phyloP scores from a whole-genome alignment of 2,888 invertebrate genomes.

The Drosophila pseudotalamancana region DNA sequence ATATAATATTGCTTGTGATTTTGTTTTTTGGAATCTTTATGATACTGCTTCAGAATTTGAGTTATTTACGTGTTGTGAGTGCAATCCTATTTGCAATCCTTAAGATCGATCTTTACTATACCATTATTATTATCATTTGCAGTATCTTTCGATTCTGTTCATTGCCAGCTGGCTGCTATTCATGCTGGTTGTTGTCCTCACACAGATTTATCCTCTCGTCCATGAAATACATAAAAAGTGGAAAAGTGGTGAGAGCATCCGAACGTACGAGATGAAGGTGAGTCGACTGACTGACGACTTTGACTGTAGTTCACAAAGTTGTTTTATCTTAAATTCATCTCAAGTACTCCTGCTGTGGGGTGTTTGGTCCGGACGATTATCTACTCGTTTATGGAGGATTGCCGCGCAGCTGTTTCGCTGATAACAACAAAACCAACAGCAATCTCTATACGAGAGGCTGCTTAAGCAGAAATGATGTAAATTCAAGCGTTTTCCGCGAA shows the following conservation, averaged over 20 bases:
- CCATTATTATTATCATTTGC: not conserved
- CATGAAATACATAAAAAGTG: conserved; percentile 29
- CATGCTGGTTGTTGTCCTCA: conserved; percentile 28
- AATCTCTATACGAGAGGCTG: conserved; percentile 27
- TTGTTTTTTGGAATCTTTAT: not conserved
- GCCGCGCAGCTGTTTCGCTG: conserved; percentile 46
- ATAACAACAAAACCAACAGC: accelerated
- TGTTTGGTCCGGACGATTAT: conserved; percentile 52
- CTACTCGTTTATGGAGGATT: not conserved
- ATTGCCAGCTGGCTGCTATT: conserved; percentile 33
- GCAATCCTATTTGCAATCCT: not conserved
- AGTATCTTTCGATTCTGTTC: conserved; percentile 28
- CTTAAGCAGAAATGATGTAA: not conserved
- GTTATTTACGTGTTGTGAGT: conserved; percentile 33
- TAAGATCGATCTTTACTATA: not conserved
- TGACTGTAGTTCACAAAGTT: too few relatives aligned
- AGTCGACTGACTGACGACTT: not conserved
- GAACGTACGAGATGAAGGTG: conserved; percentile 26
- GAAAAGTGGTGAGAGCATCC: conserved; percentile 5
- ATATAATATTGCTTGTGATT: not conserved
- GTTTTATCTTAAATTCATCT: too few relatives aligned
- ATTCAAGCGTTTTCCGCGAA: accelerated
- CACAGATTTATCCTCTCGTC: conserved; percentile 15
- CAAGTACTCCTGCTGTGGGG: conserved; percentile 55
- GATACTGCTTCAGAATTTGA: conserved; percentile 3